Percentiles rank a stretch among this genome's conserved stretches.
Conservation (phyloP, 2,113 vertebrate genomes). For the Ammodytes dubius region DNA sequence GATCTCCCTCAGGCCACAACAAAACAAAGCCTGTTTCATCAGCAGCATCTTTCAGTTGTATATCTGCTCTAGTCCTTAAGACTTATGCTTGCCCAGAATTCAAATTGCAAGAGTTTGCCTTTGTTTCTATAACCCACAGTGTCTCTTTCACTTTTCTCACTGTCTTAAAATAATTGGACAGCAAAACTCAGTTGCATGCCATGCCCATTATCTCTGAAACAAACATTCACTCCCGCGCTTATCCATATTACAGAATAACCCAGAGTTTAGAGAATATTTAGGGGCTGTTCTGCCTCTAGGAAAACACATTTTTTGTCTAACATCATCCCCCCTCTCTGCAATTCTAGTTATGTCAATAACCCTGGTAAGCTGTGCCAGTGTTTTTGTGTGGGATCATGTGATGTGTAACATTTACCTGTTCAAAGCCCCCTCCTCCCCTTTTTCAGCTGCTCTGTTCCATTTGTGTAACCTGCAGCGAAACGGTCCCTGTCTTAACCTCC, state of each 20-base stretch:
- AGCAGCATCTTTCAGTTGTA: conserved; percentile 27
- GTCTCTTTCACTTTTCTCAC: not conserved
- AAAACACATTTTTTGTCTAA: conserved; percentile 30
- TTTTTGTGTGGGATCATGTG: conserved; percentile 12
- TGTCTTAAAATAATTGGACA: not conserved
- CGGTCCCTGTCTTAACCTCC: conserved; percentile 14
- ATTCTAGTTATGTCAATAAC: conserved; percentile 31
- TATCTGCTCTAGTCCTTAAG: conserved; percentile 12
- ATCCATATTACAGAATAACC: not conserved
- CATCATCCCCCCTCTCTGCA: conserved; percentile 1
- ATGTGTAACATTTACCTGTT: conserved; percentile 40
- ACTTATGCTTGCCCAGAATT: not conserved
- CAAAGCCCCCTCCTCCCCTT: conserved; percentile 28
- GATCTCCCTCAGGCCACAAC: conserved; percentile 29
- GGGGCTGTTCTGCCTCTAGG: conserved; percentile 13
- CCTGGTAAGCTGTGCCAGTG: conserved; percentile 8
- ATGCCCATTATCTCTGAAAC: conserved; percentile 10
- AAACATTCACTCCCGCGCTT: conserved; percentile 12
- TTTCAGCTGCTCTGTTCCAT: conserved; percentile 2
- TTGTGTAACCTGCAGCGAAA: conserved; percentile 48
- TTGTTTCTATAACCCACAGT: conserved; percentile 2
- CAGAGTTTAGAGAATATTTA: conserved; percentile 21
- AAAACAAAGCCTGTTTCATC: conserved; percentile 47
- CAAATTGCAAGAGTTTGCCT: conserved; percentile 19
- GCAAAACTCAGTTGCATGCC: not conserved